Evolutionary conservation across 2,113 vertebrate genomes (phyloP), one percentile per base, ranked within the genome.

Genomic region (Taurulus bubalis): DNA sequence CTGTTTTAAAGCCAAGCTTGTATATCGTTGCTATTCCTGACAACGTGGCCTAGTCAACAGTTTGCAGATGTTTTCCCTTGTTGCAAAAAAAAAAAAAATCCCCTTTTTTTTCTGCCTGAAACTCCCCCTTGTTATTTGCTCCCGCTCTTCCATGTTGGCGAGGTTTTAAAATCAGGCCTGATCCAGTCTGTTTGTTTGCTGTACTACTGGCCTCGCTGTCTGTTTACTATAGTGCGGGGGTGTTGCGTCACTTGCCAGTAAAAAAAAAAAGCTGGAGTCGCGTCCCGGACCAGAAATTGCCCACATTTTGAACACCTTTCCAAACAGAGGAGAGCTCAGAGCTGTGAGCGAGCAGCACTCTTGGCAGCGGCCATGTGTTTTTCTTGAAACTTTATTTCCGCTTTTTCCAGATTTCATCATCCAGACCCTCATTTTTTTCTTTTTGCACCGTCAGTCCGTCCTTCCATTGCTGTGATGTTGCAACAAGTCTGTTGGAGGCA

Each of bases 401-500:
- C 45, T 51, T 82, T 79, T 77, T 85, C 87, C 36, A 30, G 63
- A 82, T 90, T 87, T 89, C 82, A 64, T 85, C 83, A 85, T 16
- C 28, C 6, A 1, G 51, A 26, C 67, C 34, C 34, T 34, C 2
- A 34, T 34, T 34, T 34, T 34, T 11, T 42, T 42, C 4, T 42
- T 81, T 71, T 60, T 62, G 66, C 75, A 66, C 60, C 15, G 56
- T 83, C 60, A 47, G 51, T 47, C 67, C 47, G 20, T 64, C 32
- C 28, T 66, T 85, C 67, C 68, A 53, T 45, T 55, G 60, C 75
- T 84, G 58, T 53, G 74, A 88, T 89, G 78, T 76, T 86, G 85
- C 85, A 89, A 79, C 79, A 84, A 58, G 75, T 89, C 87, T 60
- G 68, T 71, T 51, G 49, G 83, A 85, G 85, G 75, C 86, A 84